These are phyloP conservation scores for Drosophila melanogaster DNA, from an alignment of 1,140 invertebrate species.

Conservation along the genomic window Release_6_plus_ISO1_MT NC_004354.4:10361501-10362000, in stretches of 20 bases:
- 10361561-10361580: conserved; percentile 50
- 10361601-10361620: conserved; percentile 36
- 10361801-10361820: background rate
- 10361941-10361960: conserved; percentile 34
- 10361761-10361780: background rate
- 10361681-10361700: conserved; percentile 60
- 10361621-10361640: conserved; percentile 13
- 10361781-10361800: background rate
- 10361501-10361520: background rate
- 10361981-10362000: conserved; percentile 19
- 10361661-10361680: conserved; percentile 63
- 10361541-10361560: background rate
- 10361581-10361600: conserved; percentile 74
- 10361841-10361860: background rate
- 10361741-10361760: background rate
- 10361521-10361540: background rate
- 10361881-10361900: background rate
- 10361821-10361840: background rate
- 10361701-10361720: background rate
- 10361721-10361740: no score
- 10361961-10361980: conserved; percentile 13
- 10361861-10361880: background rate
- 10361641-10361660: conserved; percentile 54
- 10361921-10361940: conserved; percentile 14
- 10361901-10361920: conserved; percentile 24